Evolutionary conservation across 2,113 vertebrate genomes (phyloP), one percentile per base, ranked within the genome.

Genomic region (Cinclus mexicanus): DNA sequence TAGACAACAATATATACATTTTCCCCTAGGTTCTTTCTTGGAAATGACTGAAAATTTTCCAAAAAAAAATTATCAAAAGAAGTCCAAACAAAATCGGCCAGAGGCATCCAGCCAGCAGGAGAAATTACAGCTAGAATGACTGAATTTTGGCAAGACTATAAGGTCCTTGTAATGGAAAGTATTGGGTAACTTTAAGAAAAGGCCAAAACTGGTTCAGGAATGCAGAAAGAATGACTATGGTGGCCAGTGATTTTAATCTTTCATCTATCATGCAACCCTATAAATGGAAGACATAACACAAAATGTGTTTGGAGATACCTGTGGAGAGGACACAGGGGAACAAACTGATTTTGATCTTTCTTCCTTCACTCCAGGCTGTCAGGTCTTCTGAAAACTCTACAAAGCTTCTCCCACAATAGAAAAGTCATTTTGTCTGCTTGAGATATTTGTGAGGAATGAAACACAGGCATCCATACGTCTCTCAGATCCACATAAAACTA

Each of bases 161-260:
- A 89, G 50, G 24, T 70, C 55, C 91, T 88, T 96, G 85, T 88
- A 93, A 94, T 93, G 95, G 96, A 95, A 97, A 95, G 50, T 95
- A 87, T 96, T 96, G 94, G 68, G 76, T 94, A 96, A 95, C 77
- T 90, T 91, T 33, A 87, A 33, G 44, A 21, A 89, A 96, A 89
- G 83, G 83, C 87, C 89, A 96, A 91, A 96, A 74, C 52, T 52
- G 37, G 80, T 83, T 83, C 87, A 94, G 37, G 59, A 80, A 89
- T 85, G 90, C 93, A 89, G 91, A 92, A 88, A 85, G 80, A 95
- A 94, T 87, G 64, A 59, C 44, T 72, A 68, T 64, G 47, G 83
- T 84, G 69, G 81, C 63, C 85, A 91, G 50, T 85, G 94, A 83
- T 90, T 85, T 85, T 90, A 80, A 78, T 91, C 74, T 91, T 79